These are phyloP conservation scores for Chaetodon trifascialis DNA, from an alignment of 2,113 vertebrate species.

Conservation along the genomic window DNA sequence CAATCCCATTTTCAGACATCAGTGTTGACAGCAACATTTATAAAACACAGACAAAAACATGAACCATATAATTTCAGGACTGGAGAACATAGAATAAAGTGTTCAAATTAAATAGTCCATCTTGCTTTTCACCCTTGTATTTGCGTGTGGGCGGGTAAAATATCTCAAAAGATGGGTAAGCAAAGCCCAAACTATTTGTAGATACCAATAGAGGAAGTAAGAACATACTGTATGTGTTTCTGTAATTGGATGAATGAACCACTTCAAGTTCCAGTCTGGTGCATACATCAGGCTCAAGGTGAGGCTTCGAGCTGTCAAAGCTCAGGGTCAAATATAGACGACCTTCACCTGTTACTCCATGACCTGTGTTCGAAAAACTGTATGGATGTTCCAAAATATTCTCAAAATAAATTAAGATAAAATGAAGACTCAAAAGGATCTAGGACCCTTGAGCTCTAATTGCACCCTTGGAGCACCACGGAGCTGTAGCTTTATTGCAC, in stretches of 20 bases:
- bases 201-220: not conserved
- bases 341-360: not conserved
- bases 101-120: not conserved
- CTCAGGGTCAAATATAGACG: not conserved
- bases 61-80: not conserved
- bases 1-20: not conserved
- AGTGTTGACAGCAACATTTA: not conserved
- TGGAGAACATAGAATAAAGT: not conserved
- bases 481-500: too few relatives aligned
- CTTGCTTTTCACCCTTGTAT: not conserved
- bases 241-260: not conserved
- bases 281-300: not conserved
- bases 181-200: not conserved
- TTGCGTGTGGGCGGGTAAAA: not conserved
- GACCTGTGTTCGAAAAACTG: not conserved
- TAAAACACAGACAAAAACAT: not conserved
- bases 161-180: not conserved
- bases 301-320: not conserved
- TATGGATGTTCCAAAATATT: not conserved
- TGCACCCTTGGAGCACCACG: too few relatives aligned
- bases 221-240: not conserved
- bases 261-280: not conserved
- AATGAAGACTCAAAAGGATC: not conserved
- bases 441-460: not conserved
- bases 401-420: not conserved